Percentiles rank a stretch among this genome's conserved stretches.
phyloP scores from a whole-genome alignment of 2,888 invertebrate species.

The Eupithecia abbreviata region DNA sequence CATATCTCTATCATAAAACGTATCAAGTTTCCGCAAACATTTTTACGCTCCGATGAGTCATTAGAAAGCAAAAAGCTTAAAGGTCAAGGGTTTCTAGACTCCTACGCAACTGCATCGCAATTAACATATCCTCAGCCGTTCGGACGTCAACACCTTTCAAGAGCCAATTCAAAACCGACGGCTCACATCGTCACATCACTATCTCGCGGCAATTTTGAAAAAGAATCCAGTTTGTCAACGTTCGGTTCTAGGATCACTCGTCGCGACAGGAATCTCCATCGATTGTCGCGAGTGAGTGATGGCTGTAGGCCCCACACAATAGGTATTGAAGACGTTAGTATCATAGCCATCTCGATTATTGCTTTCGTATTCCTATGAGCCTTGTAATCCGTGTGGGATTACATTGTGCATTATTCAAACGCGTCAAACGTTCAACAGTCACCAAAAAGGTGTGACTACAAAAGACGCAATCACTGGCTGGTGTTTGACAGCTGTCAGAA shows the following conservation, averaged over 20 bases:
- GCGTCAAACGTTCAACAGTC: conserved; percentile 51
- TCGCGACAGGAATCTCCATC: conserved; percentile 69
- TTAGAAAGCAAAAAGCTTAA: conserved; percentile 37
- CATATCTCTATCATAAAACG: conserved; percentile 30
- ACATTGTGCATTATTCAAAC: conserved; percentile 74
- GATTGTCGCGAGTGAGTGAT: conserved; percentile 78
- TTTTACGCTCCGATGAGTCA: conserved; percentile 34
- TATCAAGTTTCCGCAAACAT: conserved; percentile 37
- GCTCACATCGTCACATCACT: conserved; percentile 71
- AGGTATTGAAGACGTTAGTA: conserved; percentile 78
- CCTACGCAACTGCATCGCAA: conserved; percentile 64
- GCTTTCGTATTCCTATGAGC: conserved; percentile 68
- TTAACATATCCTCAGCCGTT: conserved; percentile 76
- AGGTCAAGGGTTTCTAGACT: conserved; percentile 46
- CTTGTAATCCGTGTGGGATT: conserved; percentile 75
- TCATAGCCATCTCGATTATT: conserved; percentile 76
- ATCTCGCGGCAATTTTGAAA: conserved; percentile 62
- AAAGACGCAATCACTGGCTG: conserved; percentile 69
- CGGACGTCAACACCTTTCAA: conserved; percentile 74
- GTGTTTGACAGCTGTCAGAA: conserved; percentile 81
- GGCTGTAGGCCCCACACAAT: conserved; percentile 69
- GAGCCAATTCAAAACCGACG: conserved; percentile 76
- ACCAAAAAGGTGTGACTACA: conserved; percentile 63
- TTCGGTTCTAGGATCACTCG: conserved; percentile 73
- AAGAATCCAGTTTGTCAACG: conserved; percentile 62